A percentile compares a stretch with the other conserved stretches of the same genome.
phyloP scores from a whole-genome alignment of 2,888 invertebrate genomes.

The Lithophane ornitopus region DNA sequence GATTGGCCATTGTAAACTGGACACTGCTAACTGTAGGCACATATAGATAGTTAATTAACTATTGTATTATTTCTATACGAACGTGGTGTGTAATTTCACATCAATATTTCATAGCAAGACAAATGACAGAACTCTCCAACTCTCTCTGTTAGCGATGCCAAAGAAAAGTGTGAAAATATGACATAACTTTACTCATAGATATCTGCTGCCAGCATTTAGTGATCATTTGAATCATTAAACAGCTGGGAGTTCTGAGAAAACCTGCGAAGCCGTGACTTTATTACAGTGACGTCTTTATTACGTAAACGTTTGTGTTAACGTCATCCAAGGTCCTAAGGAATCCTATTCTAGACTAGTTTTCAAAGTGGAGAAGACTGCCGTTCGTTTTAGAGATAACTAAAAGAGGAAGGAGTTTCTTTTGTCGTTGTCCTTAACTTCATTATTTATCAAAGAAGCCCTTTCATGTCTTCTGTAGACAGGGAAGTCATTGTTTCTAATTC shows the following conservation, averaged over 20 bases:
- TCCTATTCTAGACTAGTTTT: not conserved
- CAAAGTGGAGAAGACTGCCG: not conserved
- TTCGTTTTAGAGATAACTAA: not conserved
- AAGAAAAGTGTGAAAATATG: conserved; percentile 53
- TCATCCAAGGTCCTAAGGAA: conserved; percentile 14
- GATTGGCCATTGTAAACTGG: not conserved
- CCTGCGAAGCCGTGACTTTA: conserved; percentile 32
- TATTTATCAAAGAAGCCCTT: conserved; percentile 6
- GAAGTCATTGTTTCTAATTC: conserved; percentile 62
- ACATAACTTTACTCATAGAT: conserved; percentile 46
- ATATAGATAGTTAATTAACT: not conserved
- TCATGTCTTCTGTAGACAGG: conserved; percentile 38
- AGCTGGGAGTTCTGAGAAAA: conserved; percentile 24
- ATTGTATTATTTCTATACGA: conserved; percentile 13
- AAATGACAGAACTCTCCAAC: conserved; percentile 31
- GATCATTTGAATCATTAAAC: conserved; percentile 50
- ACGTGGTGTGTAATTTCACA: conserved; percentile 30
- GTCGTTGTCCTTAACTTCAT: not conserved
- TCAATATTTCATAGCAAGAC: conserved; percentile 27
- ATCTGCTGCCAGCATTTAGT: conserved; percentile 43
- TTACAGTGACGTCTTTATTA: not conserved
- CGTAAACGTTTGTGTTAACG: conserved; percentile 20
- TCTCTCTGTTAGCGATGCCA: conserved; percentile 44
- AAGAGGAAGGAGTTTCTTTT: not conserved
- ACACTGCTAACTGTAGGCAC: not conserved